These are phyloP conservation scores for Odocoileus virginianus DNA, from an alignment of 2,113 vertebrate genomes.

Conservation along the genomic window DNA sequence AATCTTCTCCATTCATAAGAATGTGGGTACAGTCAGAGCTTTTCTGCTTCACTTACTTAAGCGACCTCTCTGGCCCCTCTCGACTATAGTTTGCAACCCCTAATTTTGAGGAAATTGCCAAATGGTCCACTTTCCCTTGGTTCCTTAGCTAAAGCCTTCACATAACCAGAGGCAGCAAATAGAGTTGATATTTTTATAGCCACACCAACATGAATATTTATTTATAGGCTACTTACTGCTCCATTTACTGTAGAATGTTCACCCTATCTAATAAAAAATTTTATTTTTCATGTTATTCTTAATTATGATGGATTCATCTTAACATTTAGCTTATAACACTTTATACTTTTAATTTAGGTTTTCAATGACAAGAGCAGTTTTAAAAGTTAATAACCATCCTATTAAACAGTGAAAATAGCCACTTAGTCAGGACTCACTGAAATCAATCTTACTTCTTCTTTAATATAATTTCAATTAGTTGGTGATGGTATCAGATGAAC, in stretches of 20 bases:
- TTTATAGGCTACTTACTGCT: not conserved
- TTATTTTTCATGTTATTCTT: constrained; percentile 17
- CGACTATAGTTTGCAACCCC: not conserved
- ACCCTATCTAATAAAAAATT: constrained; percentile 28
- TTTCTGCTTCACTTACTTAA: not conserved
- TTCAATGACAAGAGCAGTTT: constrained; percentile 53
- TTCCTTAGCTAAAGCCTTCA: constrained; percentile 17
- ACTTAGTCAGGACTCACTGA: constrained; percentile 49
- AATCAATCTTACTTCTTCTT: constrained; percentile 65
- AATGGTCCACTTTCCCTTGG: not conserved
- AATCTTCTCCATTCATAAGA: not conserved
- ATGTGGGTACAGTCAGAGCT: not conserved
- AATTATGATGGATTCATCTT: constrained; percentile 38
- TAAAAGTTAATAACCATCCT: constrained; percentile 49
- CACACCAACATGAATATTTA: constrained; percentile 31
- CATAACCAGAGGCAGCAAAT: constrained; percentile 24
- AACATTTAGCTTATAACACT: constrained; percentile 29
- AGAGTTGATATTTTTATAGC: constrained; percentile 18
- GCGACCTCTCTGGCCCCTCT: not conserved
- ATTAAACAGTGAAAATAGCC: constrained; percentile 36
- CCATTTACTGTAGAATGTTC: constrained; percentile 8
- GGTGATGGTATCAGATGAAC: constrained; percentile 45
- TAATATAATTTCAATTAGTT: constrained; percentile 61
- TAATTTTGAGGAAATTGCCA: not conserved
- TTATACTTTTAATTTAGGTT: constrained; percentile 53